Evolutionary conservation across 2,797 vertebrate species (phyloP), one percentile per base, ranked within the genome.

Genomic region (Crocidura indochinensis): DNA sequence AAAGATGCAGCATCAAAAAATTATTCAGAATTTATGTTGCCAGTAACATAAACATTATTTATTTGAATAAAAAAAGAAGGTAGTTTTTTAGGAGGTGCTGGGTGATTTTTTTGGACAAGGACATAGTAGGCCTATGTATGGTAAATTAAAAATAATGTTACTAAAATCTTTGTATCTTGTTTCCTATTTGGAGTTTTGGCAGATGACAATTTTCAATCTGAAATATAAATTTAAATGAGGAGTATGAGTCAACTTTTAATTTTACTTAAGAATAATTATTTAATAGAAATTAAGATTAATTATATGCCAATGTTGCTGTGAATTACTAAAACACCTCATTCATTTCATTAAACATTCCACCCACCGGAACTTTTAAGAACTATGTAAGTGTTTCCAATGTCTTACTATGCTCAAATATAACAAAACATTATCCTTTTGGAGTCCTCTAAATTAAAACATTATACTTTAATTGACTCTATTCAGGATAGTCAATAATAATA

Each of bases 401-500:
- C 46, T 77, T 5, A 14, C 64, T 72, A 7, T 64, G 12, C 22
- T 92, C 88, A 75, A 62, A 87, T 77, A 75, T 47, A 64, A 84
- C 53, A 79, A 85, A 87, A 64, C 2, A 0, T 8, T 26, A 24
- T 73, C 73, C 12, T 11, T 38, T 72, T 76, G 73, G 62, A 88
- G 80, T 0, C 14, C 2, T 75, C 49, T 46, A 20, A 79, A 80
- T 79, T 83, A 90, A 91, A 38, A 75, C 62, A 31, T 11, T 11
- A 3, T 0, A 62, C 27, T 91, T 87, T 22, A 81, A 14, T 79
- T 14, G 29, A 56, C 86, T 38, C 8, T 92, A 27, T 68, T 14
- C 68, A 79, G 27, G 44, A 68, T 44, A 17, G 31, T 95, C 29
- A 92, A 56, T 85, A 64, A 72, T 8, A 74, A 14, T 24, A 51